Conservation (phyloP, 1,140 invertebrate species). For the Druon quercuslanigerum region DNA sequence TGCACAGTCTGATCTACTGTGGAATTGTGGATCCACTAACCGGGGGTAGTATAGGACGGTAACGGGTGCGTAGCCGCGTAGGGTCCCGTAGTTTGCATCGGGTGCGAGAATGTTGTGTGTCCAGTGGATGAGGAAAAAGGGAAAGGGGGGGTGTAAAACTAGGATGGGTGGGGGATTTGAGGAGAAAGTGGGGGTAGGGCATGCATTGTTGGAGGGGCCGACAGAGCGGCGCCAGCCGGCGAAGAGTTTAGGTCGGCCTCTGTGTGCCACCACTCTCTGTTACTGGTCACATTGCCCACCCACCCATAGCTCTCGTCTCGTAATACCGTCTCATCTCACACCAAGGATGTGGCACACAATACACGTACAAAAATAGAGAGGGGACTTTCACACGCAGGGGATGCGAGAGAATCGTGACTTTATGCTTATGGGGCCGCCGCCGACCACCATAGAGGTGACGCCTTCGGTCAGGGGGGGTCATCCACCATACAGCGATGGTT, state of each 20-base stretch:
- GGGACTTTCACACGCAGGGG: conserved; percentile 27
- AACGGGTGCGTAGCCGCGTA: not conserved
- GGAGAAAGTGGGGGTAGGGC: conserved; percentile 44
- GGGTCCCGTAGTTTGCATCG: not conserved
- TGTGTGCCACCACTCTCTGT: conserved; percentile 42
- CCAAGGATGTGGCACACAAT: conserved; percentile 31
- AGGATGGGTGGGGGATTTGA: conserved; percentile 42
- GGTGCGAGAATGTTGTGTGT: conserved; percentile 37
- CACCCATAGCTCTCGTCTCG: conserved; percentile 30
- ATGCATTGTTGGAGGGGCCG: conserved; percentile 58
- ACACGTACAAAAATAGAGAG: not conserved
- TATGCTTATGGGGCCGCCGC: conserved; percentile 43
- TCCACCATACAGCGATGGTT: conserved; percentile 35
- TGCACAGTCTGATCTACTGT: conserved; percentile 44
- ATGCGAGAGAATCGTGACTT: conserved; percentile 44
- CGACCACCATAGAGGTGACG: conserved; percentile 46
- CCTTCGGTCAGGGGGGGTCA: conserved; percentile 40
- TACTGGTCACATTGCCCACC: conserved; percentile 32
- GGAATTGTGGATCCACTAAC: conserved; percentile 47
- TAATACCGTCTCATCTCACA: conserved; percentile 11
- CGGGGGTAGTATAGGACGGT: conserved; percentile 43
- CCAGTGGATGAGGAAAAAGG: conserved; percentile 42
- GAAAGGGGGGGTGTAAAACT: conserved; percentile 44
- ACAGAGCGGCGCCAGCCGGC: conserved; percentile 68
- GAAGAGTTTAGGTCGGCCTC: conserved; percentile 58